phyloP scores from a whole-genome alignment of 2,888 invertebrate genomes.

The Mellilla xanthometata region DNA sequence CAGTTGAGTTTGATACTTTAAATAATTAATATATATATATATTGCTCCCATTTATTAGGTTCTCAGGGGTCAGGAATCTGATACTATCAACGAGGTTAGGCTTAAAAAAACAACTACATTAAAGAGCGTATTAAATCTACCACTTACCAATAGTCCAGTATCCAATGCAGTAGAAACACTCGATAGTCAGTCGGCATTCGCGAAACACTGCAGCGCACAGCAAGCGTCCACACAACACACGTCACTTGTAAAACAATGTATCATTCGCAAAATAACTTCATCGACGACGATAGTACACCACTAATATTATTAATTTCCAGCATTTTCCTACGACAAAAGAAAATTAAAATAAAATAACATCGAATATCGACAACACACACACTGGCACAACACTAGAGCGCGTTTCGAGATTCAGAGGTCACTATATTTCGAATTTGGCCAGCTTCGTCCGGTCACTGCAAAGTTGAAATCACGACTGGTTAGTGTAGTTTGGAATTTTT shows the following conservation, averaged over 20 bases:
- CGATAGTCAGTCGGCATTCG: conserved; percentile 49
- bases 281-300: conserved; percentile 78
- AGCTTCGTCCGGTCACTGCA: conserved; percentile 80
- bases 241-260: conserved; percentile 75
- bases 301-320: conserved; percentile 81
- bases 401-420: conserved; percentile 48
- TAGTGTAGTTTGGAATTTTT: conserved; percentile 57
- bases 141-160: conserved; percentile 46
- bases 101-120: too few species aligned
- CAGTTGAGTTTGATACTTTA: too few species aligned
- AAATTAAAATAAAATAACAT: conserved; percentile 62
- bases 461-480: conserved; percentile 80
- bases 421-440: conserved; percentile 74
- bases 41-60: too few species aligned
- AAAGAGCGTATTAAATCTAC: too few species aligned
- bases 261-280: conserved; percentile 82
- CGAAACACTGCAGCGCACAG: conserved; percentile 64
- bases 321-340: conserved; percentile 80
- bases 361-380: conserved; percentile 49
- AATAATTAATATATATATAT: too few species aligned
- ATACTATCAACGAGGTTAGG: too few species aligned
- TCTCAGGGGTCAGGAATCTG: too few species aligned
- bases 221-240: conserved; percentile 74
- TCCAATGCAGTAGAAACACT: conserved; percentile 41
- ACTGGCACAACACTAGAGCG: conserved; percentile 69